Conservation (phyloP, 2,888 invertebrate species). For the Neoaliturus tenellus region DNA sequence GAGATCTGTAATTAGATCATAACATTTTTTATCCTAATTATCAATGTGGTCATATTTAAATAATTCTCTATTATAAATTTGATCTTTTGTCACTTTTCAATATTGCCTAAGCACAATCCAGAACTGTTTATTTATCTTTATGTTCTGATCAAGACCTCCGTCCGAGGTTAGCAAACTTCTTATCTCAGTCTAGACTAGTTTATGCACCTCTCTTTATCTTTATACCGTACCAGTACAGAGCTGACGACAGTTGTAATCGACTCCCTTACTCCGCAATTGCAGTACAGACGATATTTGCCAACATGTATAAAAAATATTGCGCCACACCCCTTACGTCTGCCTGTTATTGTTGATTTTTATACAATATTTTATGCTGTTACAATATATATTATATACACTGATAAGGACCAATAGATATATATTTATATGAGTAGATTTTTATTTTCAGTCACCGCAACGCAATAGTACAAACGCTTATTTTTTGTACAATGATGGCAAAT, state of each 20-base stretch:
- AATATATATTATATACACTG: conserved; percentile 47
- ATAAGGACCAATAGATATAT: conserved; percentile 50
- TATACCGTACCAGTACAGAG: neutral
- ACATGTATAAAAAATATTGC: conserved; percentile 47
- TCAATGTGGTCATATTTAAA: no score
- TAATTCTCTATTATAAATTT: no score
- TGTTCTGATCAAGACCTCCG: neutral
- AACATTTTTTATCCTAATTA: no score
- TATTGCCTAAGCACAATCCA: neutral
- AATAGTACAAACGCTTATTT: conserved; percentile 53
- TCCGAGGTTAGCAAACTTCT: conserved; percentile 51
- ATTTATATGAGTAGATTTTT: conserved; percentile 43
- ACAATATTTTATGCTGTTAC: conserved; percentile 54
- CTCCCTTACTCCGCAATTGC: conserved; percentile 18
- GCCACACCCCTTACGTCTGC: conserved; percentile 12
- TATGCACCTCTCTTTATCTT: neutral
- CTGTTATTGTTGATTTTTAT: conserved; percentile 51
- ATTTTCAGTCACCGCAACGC: conserved; percentile 46
- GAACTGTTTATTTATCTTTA: neutral
- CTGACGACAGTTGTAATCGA: conserved; percentile 33
- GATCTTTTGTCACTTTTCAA: no score
- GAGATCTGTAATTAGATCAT: no score
- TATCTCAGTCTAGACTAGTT: conserved; percentile 40
- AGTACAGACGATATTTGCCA: conserved; percentile 51
- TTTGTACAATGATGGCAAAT: conserved; percentile 52